These are phyloP conservation scores for Drosophila neoperkinsi DNA, from an alignment of 2,888 invertebrate genomes.

Conservation along the genomic window DNA sequence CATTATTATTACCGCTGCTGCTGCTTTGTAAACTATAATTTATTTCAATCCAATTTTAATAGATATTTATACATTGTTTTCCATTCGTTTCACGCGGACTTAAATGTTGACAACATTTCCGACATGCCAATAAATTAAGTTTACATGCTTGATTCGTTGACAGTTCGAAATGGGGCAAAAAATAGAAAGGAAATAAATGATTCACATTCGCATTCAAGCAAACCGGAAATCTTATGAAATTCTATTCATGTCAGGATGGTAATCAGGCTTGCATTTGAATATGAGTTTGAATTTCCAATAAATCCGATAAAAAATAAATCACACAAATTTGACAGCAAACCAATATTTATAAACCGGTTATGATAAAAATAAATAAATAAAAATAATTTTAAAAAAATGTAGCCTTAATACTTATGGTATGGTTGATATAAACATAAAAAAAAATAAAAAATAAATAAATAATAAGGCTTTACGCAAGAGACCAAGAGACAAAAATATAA, in stretches of 20 bases:
- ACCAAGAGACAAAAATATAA: not conserved
- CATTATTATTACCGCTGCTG: slow-evolving; percentile 33
- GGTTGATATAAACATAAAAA: not conserved
- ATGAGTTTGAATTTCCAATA: not conserved
- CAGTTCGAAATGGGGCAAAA: slow-evolving; percentile 12
- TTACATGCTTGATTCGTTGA: slow-evolving; percentile 42
- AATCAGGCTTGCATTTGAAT: not conserved
- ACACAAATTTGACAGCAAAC: not conserved
- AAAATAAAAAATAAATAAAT: not conserved
- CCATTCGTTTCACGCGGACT: slow-evolving; percentile 27
- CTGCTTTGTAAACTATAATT: slow-evolving; percentile 60
- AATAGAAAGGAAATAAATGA: slow-evolving; percentile 9
- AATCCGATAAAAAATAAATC: not conserved
- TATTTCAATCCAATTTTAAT: slow-evolving; percentile 74
- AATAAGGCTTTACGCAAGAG: not conserved
- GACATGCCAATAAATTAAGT: slow-evolving; percentile 66
- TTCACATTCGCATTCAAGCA: slow-evolving; percentile 1
- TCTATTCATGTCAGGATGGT: not conserved
- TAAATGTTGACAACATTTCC: slow-evolving; percentile 55
- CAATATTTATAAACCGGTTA: not conserved
- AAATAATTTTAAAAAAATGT: not conserved
- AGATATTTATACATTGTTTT: slow-evolving; percentile 74
- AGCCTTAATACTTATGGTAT: not conserved
- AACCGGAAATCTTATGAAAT: not conserved
- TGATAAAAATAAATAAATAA: not conserved